A percentile compares a stretch with the other conserved stretches of the same genome.
phyloP scores from a whole-genome alignment of 2,113 vertebrate genomes.

The Vimba vimba region DNA sequence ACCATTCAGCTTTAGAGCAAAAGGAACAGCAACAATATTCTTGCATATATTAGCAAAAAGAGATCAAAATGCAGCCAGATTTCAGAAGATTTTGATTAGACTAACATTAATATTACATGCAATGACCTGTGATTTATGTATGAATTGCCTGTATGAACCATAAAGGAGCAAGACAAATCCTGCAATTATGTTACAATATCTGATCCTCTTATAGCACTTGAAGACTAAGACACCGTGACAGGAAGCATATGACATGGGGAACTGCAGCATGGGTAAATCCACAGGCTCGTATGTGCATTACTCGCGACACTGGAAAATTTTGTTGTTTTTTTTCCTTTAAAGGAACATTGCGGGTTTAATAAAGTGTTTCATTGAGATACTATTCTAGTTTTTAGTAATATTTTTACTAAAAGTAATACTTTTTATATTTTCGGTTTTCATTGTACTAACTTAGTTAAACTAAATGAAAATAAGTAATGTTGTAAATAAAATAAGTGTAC shows the following conservation, averaged over 20 bases:
- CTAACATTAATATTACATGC: background rate
- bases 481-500: too few species aligned
- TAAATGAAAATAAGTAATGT: too few species aligned
- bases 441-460: background rate
- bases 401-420: too few species aligned
- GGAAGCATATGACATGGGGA: constrained; percentile 2
- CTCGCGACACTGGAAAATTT: background rate
- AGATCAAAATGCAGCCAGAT: background rate
- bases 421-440: too few species aligned
- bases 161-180: constrained; percentile 34
- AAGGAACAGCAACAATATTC: background rate
- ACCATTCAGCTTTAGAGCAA: background rate
- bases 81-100: background rate
- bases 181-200: constrained; percentile 44
- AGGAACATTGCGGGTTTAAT: background rate
- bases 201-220: constrained; percentile 39
- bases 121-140: constrained; percentile 1
- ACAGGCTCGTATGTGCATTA: background rate
- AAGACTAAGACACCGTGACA: constrained; percentile 18
- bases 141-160: constrained; percentile 31
- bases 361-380: background rate
- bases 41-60: background rate
- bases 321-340: background rate
- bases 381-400: background rate
- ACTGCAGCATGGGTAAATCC: constrained; percentile 1